Conservation (phyloP, 2,797 vertebrate species). For the Clarias pachynema region DNA sequence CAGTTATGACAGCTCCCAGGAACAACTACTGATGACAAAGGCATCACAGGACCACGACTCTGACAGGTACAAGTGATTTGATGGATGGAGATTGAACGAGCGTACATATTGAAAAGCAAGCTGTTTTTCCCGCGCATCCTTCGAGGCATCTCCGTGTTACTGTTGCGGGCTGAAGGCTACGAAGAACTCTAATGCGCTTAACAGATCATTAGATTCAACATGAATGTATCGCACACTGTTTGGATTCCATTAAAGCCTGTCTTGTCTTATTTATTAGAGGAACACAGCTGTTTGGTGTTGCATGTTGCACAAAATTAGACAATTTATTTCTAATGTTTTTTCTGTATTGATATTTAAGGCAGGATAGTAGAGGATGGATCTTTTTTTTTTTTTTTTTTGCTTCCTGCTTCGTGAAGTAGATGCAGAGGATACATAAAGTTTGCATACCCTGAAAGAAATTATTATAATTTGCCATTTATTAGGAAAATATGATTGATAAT, state of each 20-base stretch:
- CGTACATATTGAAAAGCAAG: constrained; percentile 24
- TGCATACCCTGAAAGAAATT: no score
- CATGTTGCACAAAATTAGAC: neutral
- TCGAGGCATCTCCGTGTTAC: neutral
- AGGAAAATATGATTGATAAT: no score
- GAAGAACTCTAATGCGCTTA: constrained; percentile 19
- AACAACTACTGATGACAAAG: constrained; percentile 50
- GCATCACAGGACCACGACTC: constrained; percentile 35
- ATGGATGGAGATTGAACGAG: constrained; percentile 48
- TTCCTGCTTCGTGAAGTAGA: no score
- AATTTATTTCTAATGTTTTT: neutral
- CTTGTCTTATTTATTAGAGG: constrained; percentile 29
- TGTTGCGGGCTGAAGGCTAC: constrained; percentile 8
- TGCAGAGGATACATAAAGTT: neutral
- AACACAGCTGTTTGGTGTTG: constrained; percentile 27
- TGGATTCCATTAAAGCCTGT: constrained; percentile 40
- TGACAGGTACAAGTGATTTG: constrained; percentile 55
- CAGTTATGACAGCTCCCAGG: constrained; percentile 41
- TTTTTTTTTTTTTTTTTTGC: neutral
- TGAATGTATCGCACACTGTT: constrained; percentile 20
- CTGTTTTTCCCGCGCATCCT: neutral
- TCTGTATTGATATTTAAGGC: neutral
- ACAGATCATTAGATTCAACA: constrained; percentile 42
- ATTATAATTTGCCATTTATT: no score
- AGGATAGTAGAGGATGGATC: neutral